Conservation (phyloP, 1,140 invertebrate genomes). For the Mactra quadrangularis region DNA sequence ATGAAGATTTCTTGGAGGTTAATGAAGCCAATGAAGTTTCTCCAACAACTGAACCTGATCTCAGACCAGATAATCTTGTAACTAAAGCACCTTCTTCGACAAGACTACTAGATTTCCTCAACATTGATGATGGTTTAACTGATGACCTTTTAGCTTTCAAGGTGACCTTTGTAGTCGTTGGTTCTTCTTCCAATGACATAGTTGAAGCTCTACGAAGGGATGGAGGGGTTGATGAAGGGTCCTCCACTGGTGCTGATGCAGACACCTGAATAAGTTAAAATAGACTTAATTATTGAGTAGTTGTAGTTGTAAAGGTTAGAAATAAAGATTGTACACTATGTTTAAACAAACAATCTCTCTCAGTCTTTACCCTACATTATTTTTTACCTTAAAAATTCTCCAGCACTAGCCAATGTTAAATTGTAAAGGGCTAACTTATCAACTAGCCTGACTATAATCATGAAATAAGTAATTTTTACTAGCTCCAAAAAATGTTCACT, state of each 20-base stretch:
- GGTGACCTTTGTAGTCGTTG: neutral
- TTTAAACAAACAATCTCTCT: neutral
- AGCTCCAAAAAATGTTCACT: no score
- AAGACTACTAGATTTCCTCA: constrained; percentile 50
- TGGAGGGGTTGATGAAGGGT: constrained; percentile 7
- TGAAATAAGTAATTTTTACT: no score
- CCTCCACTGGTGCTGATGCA: constrained; percentile 4
- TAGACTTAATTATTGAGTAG: neutral
- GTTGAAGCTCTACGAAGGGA: constrained; percentile 48
- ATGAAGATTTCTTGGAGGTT: neutral
- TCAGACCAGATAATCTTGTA: constrained; percentile 38
- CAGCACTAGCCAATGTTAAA: no score
- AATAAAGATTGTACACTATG: neutral
- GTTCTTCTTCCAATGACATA: constrained; percentile 36
- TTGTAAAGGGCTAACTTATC: no score
- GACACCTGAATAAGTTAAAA: constrained; percentile 39
- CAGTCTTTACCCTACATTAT: no score
- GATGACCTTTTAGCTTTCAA: constrained; percentile 2
- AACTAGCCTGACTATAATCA: no score
- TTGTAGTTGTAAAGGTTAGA: neutral
- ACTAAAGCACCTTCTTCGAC: constrained; percentile 49
- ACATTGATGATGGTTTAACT: constrained; percentile 28
- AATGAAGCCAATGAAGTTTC: constrained; percentile 22
- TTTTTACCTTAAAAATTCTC: no score
- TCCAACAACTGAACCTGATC: constrained; percentile 44